Base-by-base conservation (phyloP, 37 sponge, comb jelly and placozoan species). In the Cliona cf. orientalis region DNA sequence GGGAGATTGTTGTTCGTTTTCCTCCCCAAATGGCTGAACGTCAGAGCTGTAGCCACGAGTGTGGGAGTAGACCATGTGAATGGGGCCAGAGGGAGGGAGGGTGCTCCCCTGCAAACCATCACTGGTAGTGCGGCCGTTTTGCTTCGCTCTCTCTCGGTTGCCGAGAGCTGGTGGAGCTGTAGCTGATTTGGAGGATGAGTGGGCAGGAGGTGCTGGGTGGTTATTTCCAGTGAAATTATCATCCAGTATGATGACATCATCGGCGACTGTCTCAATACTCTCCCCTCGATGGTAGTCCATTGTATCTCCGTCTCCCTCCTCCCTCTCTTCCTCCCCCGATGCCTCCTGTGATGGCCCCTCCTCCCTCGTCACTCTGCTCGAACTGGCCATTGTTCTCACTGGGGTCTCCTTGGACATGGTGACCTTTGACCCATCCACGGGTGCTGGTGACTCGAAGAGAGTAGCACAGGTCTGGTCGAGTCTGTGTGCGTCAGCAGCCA, bases 41-140 rank as follows among this genome's bases (percentile, higher is more conserved):
- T n/a, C n/a, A 49, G 14, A 19, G 14, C 53, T 14, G 53, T 49
- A 14, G 19, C 28, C 42, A 4, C 23, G 53, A 6, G 55, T 29
- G 44, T 72, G 73, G 17, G 73, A 72, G 55, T 72, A 72, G 9
- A 72, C 49, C n/a, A 72, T 23, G 44, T 72, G 73, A 25, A 7
- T 35, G 39, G 68, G 37, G 39, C 14, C 36, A 21, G 17, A 25
- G 7, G 5, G 37, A 7, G 68, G 34, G 68, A 67, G 68, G 68
- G 38, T 11, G 38, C 21, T 31, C 12, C 68, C 4, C 38, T 6
- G 68, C 32, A 35, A n/a, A n/a, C n/a, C n/a, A n/a, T n/a, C n/a
- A n/a, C n/a, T n/a, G n/a, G n/a, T n/a, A n/a, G n/a, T n/a, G n/a
- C n/a, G n/a, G n/a, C n/a, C n/a, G n/a, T n/a, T n/a, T n/a, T n/a